These are phyloP conservation scores for Minunthozetes semirufus DNA, from an alignment of 2,888 invertebrate species.

Conservation along the genomic window DNA sequence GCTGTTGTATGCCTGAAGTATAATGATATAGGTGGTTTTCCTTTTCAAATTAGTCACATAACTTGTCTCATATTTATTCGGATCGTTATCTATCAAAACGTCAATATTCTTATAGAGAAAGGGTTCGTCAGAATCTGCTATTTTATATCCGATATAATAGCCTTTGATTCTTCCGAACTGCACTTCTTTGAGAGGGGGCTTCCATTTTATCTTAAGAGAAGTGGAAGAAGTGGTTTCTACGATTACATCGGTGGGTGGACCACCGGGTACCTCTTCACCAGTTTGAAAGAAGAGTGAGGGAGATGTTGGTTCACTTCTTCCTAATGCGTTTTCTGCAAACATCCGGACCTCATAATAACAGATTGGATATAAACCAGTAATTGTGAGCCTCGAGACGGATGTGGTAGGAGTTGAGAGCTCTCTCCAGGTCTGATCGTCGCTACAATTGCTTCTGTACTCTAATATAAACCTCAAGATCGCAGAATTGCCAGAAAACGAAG, in stretches of 20 bases:
- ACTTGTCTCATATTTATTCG: constrained; percentile 23
- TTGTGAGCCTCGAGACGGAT: background rate
- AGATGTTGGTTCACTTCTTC: constrained; percentile 46
- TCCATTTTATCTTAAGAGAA: constrained; percentile 38
- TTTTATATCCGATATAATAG: constrained; percentile 49
- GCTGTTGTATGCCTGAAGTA: constrained; percentile 49
- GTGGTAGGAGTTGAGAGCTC: constrained; percentile 18
- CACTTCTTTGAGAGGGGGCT: constrained; percentile 46
- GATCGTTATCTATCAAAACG: constrained; percentile 32
- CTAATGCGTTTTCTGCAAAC: constrained; percentile 48
- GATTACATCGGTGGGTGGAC: constrained; percentile 36
- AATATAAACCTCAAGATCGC: constrained; percentile 38
- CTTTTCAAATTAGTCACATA: constrained; percentile 47
- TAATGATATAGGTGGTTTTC: constrained; percentile 49
- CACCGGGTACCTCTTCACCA: constrained; percentile 45
- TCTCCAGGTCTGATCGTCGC: constrained; percentile 45
- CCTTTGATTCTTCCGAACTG: constrained; percentile 49
- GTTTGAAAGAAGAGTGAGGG: constrained; percentile 45
- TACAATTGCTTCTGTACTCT: constrained; percentile 44
- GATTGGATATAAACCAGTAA: constrained; percentile 46
- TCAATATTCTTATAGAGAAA: constrained; percentile 43
- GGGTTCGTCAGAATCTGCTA: constrained; percentile 39
- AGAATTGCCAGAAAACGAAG: constrained; percentile 50
- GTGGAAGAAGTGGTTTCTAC: constrained; percentile 38
- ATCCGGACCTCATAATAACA: constrained; percentile 48